Conservation (phyloP, 2,113 vertebrate genomes). For the Ctenodactylus gundi region DNA sequence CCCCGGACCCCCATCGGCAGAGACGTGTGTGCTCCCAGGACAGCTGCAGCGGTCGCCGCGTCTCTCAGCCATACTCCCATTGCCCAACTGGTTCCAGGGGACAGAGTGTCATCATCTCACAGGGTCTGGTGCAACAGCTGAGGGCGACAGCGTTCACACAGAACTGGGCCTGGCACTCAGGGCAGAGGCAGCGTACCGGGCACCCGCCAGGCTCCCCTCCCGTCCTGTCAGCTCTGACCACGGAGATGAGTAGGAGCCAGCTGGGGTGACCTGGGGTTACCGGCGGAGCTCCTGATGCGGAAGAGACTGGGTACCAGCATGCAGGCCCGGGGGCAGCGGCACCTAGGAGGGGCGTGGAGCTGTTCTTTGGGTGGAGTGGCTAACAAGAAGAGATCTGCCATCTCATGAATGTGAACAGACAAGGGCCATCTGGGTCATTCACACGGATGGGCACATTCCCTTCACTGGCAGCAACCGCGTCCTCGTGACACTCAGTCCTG, state of each 20-base stretch:
- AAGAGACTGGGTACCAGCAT: neutral
- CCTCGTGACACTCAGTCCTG: neutral
- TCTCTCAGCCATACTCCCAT: constrained; percentile 69
- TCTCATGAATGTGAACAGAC: neutral
- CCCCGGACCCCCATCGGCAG: constrained; percentile 42
- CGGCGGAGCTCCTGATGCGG: neutral
- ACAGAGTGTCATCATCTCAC: constrained; percentile 50
- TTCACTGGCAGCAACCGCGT: neutral
- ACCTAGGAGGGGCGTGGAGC: neutral
- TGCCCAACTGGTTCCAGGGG: constrained; percentile 66
- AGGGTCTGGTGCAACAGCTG: constrained; percentile 67
- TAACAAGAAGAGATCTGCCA: neutral
- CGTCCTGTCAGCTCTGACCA: constrained; percentile 3
- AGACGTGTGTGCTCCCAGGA: too few species aligned
- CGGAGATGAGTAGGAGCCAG: constrained; percentile 56
- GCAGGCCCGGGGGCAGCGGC: neutral
- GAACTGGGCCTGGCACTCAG: constrained; percentile 22
- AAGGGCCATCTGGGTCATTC: neutral
- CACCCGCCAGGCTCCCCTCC: constrained; percentile 48
- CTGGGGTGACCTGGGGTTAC: constrained; percentile 45
- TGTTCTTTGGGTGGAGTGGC: neutral
- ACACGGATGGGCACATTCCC: neutral
- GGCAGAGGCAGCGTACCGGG: too few species aligned
- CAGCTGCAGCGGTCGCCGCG: constrained; percentile 62
- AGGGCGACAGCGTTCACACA: constrained; percentile 62